Evolutionary conservation across 2,797 vertebrate genomes (phyloP).

Genomic region (Dendrocincla tyrannina): DNA sequence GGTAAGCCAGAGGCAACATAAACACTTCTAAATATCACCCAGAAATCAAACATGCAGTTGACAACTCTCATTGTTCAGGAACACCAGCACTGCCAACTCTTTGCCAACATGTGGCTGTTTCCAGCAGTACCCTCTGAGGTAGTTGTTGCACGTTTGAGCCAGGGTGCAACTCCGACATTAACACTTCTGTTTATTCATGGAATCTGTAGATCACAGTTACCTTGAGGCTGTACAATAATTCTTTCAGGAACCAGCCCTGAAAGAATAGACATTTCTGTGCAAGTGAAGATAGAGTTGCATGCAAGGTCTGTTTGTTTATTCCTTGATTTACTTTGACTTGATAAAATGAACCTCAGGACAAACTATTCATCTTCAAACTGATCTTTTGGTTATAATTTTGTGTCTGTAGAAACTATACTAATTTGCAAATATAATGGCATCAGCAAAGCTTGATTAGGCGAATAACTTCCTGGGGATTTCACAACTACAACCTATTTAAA

Average conservation of each 20-base stretch:
- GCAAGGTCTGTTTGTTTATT: not conserved
- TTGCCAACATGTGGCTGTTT: not conserved
- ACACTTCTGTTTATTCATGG: not conserved
- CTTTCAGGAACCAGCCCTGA: not conserved
- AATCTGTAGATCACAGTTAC: not conserved
- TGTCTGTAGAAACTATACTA: not conserved
- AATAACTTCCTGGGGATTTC: constrained; percentile 3
- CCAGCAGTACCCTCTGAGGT: not conserved
- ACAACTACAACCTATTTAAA: constrained; percentile 2
- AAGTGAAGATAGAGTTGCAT: not conserved
- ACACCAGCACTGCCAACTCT: not conserved
- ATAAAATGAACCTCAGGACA: not conserved
- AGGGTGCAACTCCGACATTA: not conserved
- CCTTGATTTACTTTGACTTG: not conserved
- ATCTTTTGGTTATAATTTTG: not conserved
- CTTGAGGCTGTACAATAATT: not conserved
- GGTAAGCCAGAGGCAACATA: not conserved
- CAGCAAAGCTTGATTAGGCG: not conserved
- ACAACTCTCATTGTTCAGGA: not conserved
- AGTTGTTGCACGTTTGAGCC: not conserved
- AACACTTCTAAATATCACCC: not conserved
- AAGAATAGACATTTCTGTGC: not conserved
- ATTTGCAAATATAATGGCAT: not conserved
- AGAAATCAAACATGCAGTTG: not conserved
- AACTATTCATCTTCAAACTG: not conserved